Evolutionary conservation across 1,140 invertebrate genomes (phyloP), one percentile per base, ranked within the genome.

Genomic region (Mylabris phalerata): DNA sequence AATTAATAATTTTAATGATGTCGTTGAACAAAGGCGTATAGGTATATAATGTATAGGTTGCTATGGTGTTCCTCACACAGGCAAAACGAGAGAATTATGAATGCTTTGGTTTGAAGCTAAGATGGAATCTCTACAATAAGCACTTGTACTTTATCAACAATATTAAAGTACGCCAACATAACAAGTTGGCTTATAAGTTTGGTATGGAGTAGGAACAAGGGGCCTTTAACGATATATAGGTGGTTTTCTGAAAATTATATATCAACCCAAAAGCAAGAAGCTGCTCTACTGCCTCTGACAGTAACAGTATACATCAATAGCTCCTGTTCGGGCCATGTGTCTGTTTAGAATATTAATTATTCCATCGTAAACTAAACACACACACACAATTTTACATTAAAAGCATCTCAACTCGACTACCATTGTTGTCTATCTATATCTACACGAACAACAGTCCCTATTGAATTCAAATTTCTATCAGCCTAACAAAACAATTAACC

Each of bases 1-100:
- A 54, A 54, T 54, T 54, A 54, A 54, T 54, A 54, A 54, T 54
- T 54, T 54, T 54, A 54, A 54, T 54, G 51, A 54, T 54, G 51
- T 10, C 51, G 42, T 27, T 32, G 51, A 54, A 54, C 51, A 54
- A 54, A 54, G 42, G 19, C 51, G 9, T 9, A 45, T 26, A 48
- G 42, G 7, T 32, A 19, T 19, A 19, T 19, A 19, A 52, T 43
- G 41, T 52, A 52, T 52, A 54, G 51, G 51, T 54, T 54, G 51
- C 51, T 45, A 54, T 54, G 51, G 51, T 32, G 44, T 45, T 54
- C 5, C 32, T 19, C 19, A 19, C 32, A 5, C 7, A 32, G 32
- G 7, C 4, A 32, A 32, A 19, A 19, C 4, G 32, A 3, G 32
- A 32, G 42, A 42, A 45, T 54, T 54, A 54, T 54, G 51, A 54